Evolutionary conservation across 2,888 invertebrate species (phyloP), one percentile per base, ranked within the genome.

Genomic region (Rhagophthalmus giganteus): DNA sequence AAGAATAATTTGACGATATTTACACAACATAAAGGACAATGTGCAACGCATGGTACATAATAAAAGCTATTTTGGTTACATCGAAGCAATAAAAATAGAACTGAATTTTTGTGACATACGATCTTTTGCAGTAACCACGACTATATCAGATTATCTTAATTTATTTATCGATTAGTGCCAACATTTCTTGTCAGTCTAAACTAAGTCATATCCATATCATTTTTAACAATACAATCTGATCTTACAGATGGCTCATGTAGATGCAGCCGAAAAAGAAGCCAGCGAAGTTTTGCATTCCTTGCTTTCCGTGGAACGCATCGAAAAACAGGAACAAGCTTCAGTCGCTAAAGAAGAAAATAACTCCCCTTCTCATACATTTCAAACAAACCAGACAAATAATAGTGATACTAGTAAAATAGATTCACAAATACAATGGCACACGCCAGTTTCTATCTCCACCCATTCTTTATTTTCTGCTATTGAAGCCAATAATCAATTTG

Each of bases 261-360:
- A 83, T 70, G 79, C 82, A 53, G 85, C 85, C 24, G 86, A 85
- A 74, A 85, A 84, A 71, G 85, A 85, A 70, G 85, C 85, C 11
- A 85, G 84, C 65, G 85, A 85, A 74, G 85, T 86, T 30, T 74
- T 86, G 41, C 84, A 85, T 68, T 83, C 84, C 10, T 72, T 85
- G 54, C 72, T 85, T 44, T 83, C 84, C 5, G 84, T 85, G 56
- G 84, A 85, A 70, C 75, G 85, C 16, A 80, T 84, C 32, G 83
- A 83, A 32, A 83, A 83, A 67, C 81, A 83, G 64, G 69, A 69
- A 55, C 74, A 74, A 47, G 63, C 65, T 44, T 59, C 63, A 39
- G 60, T 65, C 10, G 71, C 71, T 45, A 62, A 53, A 20, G 61
- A 56, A 41, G 70, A 68, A 26, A 65, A 70, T 55, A 62, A 67